phyloP scores from a whole-genome alignment of 2,113 vertebrate genomes.

The Mastomys natalensis region DNA sequence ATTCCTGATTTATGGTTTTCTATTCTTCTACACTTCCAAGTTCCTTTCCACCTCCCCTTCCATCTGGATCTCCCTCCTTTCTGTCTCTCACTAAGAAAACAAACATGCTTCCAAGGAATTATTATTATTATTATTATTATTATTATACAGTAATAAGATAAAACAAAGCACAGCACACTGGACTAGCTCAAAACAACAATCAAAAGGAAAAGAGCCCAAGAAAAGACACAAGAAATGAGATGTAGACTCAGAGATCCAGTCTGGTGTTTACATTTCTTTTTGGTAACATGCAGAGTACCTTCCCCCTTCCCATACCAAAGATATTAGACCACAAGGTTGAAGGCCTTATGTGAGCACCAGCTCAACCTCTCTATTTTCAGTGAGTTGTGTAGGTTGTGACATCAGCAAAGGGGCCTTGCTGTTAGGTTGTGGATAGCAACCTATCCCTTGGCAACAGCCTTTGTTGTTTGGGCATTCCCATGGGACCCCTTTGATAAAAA shows the following conservation, averaged over 20 bases:
- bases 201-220: background rate
- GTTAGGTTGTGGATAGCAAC: background rate
- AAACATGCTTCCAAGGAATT: background rate
- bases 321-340: background rate
- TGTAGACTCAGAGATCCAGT: background rate
- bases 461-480: background rate
- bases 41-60: too few relatives aligned
- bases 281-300: background rate
- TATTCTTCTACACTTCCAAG: background rate
- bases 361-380: background rate
- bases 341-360: background rate
- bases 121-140: too few relatives aligned
- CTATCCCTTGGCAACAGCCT: background rate
- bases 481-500: background rate
- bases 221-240: background rate
- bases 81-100: background rate
- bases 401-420: too few relatives aligned
- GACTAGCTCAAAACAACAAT: background rate
- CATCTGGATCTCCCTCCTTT: background rate
- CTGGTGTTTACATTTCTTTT: background rate
- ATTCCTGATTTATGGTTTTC: background rate
- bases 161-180: background rate
- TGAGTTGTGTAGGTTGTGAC: background rate
- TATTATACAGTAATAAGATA: background rate
- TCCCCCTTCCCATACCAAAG: background rate